Base-by-base conservation (phyloP, 2,888 invertebrate species). In the Holacanthella duospinosa region DNA sequence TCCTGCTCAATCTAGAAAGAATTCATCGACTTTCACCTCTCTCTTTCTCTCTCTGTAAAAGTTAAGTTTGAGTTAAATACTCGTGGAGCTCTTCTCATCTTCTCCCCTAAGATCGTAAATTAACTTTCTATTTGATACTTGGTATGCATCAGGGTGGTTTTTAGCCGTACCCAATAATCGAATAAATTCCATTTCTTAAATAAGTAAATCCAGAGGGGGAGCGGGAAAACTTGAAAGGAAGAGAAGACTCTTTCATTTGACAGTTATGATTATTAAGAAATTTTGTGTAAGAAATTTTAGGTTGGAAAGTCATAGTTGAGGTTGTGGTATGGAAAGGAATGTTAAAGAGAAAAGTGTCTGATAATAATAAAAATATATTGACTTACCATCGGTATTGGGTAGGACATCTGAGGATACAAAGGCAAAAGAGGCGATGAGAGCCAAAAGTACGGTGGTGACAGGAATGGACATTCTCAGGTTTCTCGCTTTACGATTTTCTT, bases 371-470 rank as follows among this genome's bases (percentile, higher is more conserved):
- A 36, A 36, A 36, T 36, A 36, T 36, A 12, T 36, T 12, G 25
- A 44, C 71, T 71, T 71, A 71, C 71, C 71, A 67, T 71, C 70
- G 66, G 67, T 68, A 61, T 67, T 68, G 58, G 70, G 70, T 62
- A 68, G 66, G 62, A 68, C 65, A 66, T 71, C 71, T 60, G 70
- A 65, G 62, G 71, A 67, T 56, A 68, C 68, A 60, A 68, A 70
- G 66, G 68, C 68, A 62, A 69, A 67, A 66, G 68, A 66, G 67
- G 71, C 68, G 71, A 71, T 70, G 71, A 71, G 68, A 66, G 66
- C 69, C 58, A 71, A 67, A 64, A 71, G 70, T 63, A 64, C 65
- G 62, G 66, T 62, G 67, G 63, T 68, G 71, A 70, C 70, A 70
- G 68, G 68, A 69, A 70, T 66, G 67, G 71, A 70, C 71, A 70